A percentile compares a stretch with the other conserved stretches of the same genome.
phyloP scores from a whole-genome alignment of 2,888 invertebrate genomes.

The Cremastobaeus sp. region DNA sequence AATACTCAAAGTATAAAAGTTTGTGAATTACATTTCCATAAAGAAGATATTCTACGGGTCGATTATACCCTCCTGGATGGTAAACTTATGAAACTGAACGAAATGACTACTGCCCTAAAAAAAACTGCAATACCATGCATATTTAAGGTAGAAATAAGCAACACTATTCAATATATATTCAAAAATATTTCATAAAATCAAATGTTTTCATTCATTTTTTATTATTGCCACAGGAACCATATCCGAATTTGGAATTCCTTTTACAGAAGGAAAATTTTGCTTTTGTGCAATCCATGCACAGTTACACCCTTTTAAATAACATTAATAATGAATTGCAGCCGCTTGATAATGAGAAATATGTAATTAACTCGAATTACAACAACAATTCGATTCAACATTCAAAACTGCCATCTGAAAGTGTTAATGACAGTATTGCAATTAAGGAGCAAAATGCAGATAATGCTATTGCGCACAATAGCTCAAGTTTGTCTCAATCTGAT shows the following conservation, averaged over 20 bases:
- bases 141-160: slow-evolving; percentile 19
- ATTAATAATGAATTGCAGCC: not conserved
- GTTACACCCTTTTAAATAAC: slow-evolving; percentile 3
- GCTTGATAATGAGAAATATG: not conserved
- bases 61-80: slow-evolving; percentile 18
- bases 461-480: not conserved
- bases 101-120: slow-evolving; percentile 10
- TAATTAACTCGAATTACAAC: not conserved
- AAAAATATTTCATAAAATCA: no score
- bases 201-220: not conserved
- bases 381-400: not conserved
- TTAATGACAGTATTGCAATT: not conserved
- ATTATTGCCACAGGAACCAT: slow-evolving; percentile 11
- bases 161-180: no score
- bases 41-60: slow-evolving; percentile 19
- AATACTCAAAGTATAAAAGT: slow-evolving; percentile 25
- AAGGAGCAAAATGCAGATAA: not conserved
- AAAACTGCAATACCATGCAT: slow-evolving; percentile 15
- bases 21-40: slow-evolving; percentile 32
- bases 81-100: slow-evolving; percentile 20
- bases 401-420: not conserved
- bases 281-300: not conserved
- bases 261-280: not conserved
- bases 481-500: not conserved
- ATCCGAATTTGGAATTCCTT: slow-evolving; percentile 16